These are phyloP conservation scores for cattle (Bos taurus) DNA, from an alignment of 2,113 vertebrate genomes.

Conservation along the genomic window DNA sequence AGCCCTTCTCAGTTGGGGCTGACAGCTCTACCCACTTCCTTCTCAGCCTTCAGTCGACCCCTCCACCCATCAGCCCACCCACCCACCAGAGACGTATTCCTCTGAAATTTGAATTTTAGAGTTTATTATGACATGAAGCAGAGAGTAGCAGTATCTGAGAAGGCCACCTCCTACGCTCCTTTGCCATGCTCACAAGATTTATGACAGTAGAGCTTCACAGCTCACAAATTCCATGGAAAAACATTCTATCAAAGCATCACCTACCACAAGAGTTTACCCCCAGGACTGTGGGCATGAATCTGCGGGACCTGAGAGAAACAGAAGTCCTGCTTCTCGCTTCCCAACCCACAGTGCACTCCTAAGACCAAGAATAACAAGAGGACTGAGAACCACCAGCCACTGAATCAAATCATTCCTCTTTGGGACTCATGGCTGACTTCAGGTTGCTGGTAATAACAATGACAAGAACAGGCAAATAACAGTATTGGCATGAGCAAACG, in stretches of 20 bases:
- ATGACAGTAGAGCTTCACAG: not conserved
- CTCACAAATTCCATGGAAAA: not conserved
- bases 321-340: not conserved
- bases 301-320: not conserved
- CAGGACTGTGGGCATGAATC: not conserved
- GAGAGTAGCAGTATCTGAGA: not conserved
- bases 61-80: not conserved
- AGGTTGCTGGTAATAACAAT: not conserved
- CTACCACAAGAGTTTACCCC: not conserved
- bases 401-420: not conserved
- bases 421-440: not conserved
- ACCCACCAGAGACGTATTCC: not conserved
- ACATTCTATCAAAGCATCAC: not conserved
- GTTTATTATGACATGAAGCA: not conserved
- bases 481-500: not conserved
- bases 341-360: not conserved
- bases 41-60: not conserved
- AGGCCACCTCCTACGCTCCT: rapidly evolving
- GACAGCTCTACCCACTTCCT: not conserved
- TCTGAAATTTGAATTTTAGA: not conserved
- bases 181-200: not conserved
- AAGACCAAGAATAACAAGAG: not conserved
- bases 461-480: not conserved
- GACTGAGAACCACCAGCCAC: not conserved
- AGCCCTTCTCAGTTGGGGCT: not conserved